Conservation (phyloP, 2,888 invertebrate genomes). For the Mycalesis mineus region DNA sequence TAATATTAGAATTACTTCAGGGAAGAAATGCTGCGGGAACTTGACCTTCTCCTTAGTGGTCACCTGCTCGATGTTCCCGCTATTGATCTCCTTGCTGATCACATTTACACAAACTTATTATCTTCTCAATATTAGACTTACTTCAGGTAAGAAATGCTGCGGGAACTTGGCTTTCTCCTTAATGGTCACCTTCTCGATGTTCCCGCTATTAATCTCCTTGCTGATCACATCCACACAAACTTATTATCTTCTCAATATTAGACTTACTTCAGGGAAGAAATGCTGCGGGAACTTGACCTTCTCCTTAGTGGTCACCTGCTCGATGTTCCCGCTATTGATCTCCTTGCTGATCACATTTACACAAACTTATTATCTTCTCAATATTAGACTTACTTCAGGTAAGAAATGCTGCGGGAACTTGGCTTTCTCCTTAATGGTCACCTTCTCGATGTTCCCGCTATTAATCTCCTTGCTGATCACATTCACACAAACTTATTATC, state of each 20-base stretch:
- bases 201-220: conserved; percentile 90
- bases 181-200: conserved; percentile 92
- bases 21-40: no score
- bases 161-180: conserved; percentile 97
- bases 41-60: conserved; percentile 96
- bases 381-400: no score
- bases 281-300: conserved; percentile 98
- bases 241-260: no score
- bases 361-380: no score
- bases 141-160: no score
- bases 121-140: no score
- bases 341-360: conserved; percentile 84
- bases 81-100: conserved; percentile 86
- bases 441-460: conserved; percentile 93
- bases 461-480: conserved; percentile 86
- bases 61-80: conserved; percentile 93
- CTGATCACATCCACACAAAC: conserved; percentile 82
- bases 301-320: conserved; percentile 92
- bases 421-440: conserved; percentile 93
- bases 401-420: no score
- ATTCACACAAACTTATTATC: conserved; percentile 56
- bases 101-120: no score
- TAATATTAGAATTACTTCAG: no score
- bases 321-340: conserved; percentile 93
- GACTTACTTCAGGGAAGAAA: no score